These are phyloP conservation scores for Henricia sp. DNA, from an alignment of 53 echinoderm and acorn worm species.

Conservation along the genomic window DNA sequence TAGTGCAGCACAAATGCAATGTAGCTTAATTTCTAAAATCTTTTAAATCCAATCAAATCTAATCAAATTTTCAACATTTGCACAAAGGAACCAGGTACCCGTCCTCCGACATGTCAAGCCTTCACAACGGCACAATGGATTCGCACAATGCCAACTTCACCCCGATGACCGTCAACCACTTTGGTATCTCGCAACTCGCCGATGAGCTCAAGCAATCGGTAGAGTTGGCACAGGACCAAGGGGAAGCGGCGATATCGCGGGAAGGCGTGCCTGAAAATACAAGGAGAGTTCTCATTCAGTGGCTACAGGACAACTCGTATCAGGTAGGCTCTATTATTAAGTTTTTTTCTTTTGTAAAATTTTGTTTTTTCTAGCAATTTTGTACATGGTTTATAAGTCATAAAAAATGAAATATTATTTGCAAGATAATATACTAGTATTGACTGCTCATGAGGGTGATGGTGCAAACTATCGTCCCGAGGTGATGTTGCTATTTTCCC, in stretches of 20 bases:
- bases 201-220: constrained; percentile 80
- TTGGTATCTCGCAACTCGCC: constrained; percentile 81
- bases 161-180: constrained; percentile 68
- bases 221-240: constrained; percentile 81
- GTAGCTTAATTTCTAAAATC: no score
- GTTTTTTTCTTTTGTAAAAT: no score
- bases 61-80: neutral
- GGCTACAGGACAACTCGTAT: constrained; percentile 62
- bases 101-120: constrained; percentile 68
- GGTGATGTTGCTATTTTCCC: no score
- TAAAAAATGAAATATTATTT: no score
- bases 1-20: no score
- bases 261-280: constrained; percentile 86
- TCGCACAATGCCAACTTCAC: constrained; percentile 74
- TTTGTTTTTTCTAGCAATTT: no score
- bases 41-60: no score
- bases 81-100: constrained; percentile 75
- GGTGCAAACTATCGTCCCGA: no score
- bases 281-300: constrained; percentile 67
- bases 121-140: constrained; percentile 83
- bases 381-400: no score
- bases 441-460: no score
- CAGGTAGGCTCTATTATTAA: constrained; percentile 22
- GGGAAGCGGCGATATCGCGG: constrained; percentile 73
- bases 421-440: no score